Evolutionary conservation across 2,888 invertebrate species (phyloP), one percentile per base, ranked within the genome.

Genomic region (Leptogaster cylindrica): DNA sequence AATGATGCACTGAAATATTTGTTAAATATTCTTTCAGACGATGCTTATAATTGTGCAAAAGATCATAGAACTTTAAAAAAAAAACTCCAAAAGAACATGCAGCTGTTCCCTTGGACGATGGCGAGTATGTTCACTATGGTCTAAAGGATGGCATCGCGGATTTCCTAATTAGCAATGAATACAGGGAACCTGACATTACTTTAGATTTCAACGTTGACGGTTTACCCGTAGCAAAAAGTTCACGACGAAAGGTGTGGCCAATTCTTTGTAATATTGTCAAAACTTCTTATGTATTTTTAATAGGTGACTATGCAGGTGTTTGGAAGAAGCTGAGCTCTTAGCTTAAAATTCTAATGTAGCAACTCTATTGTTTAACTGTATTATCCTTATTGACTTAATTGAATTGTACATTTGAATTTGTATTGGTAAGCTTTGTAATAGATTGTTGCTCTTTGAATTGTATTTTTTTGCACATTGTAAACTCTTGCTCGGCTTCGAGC

Each of bases 271-370:
- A 67, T 67, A 18, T 46, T 7, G 18, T 33, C 2, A 27, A 23
- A 46, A 55, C 61, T 28, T 6, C 10, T 7, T 10, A 33, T 25
- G 52, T 66, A 36, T 23, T 66, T 10, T 8, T 55, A 8, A 41
- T 66, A 5, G 66, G 66, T 31, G 66, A 39, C 12, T 66, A 52
- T 23, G n/a, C n/a, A n/a, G n/a, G n/a, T n/a, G n/a, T n/a, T n/a
- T n/a, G n/a, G n/a, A n/a, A n/a, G n/a, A n/a, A n/a, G n/a, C n/a
- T n/a, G n/a, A n/a, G n/a, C n/a, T n/a, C n/a, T n/a, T n/a, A n/a
- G n/a, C n/a, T n/a, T n/a, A n/a, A n/a, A n/a, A n/a, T n/a, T n/a
- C n/a, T n/a, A n/a, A n/a, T n/a, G n/a, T n/a, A n/a, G n/a, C n/a
- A n/a, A n/a, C n/a, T n/a, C n/a, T n/a, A n/a, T n/a, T n/a, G n/a